Conservation (phyloP, 2,113 vertebrate genomes). For the Pachypanchax playfairii region DNA sequence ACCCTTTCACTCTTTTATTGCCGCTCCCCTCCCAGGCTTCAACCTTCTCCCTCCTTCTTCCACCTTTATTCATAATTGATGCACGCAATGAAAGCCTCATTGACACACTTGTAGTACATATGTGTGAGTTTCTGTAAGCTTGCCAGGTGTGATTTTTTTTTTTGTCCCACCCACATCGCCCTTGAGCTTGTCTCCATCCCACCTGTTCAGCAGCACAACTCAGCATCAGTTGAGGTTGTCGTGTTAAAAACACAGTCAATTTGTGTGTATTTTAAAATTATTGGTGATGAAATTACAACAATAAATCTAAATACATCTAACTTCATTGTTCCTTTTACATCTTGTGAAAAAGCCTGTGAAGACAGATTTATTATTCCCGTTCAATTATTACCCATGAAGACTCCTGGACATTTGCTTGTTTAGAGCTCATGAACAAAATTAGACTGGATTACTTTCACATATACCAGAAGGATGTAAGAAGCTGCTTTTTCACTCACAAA, state of each 20-base stretch:
- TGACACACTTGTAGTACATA: conserved; percentile 52
- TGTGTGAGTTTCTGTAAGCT: conserved; percentile 45
- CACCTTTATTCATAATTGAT: conserved; percentile 72
- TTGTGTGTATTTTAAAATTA: too few relatives aligned
- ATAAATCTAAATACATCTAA: neutral
- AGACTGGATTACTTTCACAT: too few relatives aligned
- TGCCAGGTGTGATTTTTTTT: conserved; percentile 30
- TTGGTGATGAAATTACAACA: neutral
- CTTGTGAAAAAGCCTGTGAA: too few relatives aligned
- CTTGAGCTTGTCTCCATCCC: conserved; percentile 34
- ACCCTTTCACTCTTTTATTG: conserved; percentile 47
- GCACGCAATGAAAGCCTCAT: conserved; percentile 44
- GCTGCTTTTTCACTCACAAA: too few relatives aligned
- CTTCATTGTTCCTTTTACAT: too few relatives aligned
- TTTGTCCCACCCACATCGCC: conserved; percentile 3
- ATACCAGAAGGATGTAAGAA: too few relatives aligned
- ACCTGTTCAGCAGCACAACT: conserved; percentile 25
- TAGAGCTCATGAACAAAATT: too few relatives aligned
- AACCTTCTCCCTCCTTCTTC: conserved; percentile 43
- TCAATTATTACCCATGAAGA: too few relatives aligned
- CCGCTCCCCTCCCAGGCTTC: conserved; percentile 14
- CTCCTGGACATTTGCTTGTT: too few relatives aligned
- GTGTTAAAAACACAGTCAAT: neutral
- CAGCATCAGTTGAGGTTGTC: neutral
- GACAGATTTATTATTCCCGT: too few relatives aligned